These are phyloP conservation scores for Temnothorax unifasciatus DNA, from an alignment of 2,888 invertebrate genomes.

Conservation along the genomic window DNA sequence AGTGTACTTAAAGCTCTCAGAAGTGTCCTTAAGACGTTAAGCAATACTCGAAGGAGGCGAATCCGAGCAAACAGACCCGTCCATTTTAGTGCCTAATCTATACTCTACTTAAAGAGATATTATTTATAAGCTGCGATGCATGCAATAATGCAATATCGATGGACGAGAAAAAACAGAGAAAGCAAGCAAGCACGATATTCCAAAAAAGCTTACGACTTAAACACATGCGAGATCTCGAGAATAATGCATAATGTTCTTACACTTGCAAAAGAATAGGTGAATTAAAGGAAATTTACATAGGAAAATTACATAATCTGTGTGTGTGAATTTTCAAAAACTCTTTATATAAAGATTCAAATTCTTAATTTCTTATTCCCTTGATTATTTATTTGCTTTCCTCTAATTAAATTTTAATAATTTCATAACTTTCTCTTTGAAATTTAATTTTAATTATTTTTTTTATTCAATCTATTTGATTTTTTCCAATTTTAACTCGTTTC, in stretches of 20 bases:
- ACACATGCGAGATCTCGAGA: conserved; percentile 66
- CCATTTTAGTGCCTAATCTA: conserved; percentile 81
- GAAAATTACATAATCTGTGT: not conserved
- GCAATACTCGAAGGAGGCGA: conserved; percentile 72
- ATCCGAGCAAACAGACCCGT: conserved; percentile 78
- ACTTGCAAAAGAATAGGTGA: conserved; percentile 2
- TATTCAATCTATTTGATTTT: not conserved
- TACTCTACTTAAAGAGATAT: conserved; percentile 63
- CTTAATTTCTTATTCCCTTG: not conserved
- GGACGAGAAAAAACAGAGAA: not conserved
- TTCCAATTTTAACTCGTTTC: not conserved
- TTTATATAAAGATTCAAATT: not conserved
- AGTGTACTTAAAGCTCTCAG: conserved; percentile 81
- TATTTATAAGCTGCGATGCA: conserved; percentile 73
- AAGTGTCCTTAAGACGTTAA: conserved; percentile 80
- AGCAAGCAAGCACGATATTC: conserved; percentile 45
- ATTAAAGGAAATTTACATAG: not conserved
- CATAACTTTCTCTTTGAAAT: not conserved
- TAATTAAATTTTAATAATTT: conserved; percentile 13
- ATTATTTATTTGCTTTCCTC: not conserved
- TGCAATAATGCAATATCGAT: conserved; percentile 67
- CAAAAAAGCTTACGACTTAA: conserved; percentile 23
- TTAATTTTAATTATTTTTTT: not conserved
- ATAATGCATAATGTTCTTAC: conserved; percentile 73
- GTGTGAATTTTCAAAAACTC: not conserved